These are phyloP conservation scores for Lagopus leucura DNA, from an alignment of 2,113 vertebrate species.

Conservation along the genomic window DNA sequence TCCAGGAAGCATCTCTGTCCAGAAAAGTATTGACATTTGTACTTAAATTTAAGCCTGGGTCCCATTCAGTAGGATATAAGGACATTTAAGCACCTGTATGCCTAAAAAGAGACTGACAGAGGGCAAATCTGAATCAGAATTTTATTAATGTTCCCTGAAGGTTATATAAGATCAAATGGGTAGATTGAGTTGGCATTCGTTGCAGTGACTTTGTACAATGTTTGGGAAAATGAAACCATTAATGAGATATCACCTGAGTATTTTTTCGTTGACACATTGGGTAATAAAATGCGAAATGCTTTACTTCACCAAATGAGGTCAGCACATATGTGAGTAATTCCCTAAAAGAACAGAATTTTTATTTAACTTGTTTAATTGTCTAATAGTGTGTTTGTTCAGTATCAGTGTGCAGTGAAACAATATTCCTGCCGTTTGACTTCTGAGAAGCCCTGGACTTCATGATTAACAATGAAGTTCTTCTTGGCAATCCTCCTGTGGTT, in stretches of 20 bases:
- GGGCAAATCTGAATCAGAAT: slow-evolving; percentile 53
- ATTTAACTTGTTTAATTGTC: slow-evolving; percentile 58
- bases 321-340: slow-evolving; percentile 16
- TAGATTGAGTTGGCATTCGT: slow-evolving; percentile 48
- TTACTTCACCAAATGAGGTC: slow-evolving; percentile 56
- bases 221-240: slow-evolving; percentile 65
- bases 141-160: slow-evolving; percentile 66
- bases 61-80: slow-evolving; percentile 39
- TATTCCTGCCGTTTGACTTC: neutral
- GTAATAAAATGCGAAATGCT: slow-evolving; percentile 54
- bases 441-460: neutral
- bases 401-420: neutral
- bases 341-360: slow-evolving; percentile 45
- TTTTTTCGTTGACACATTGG: slow-evolving; percentile 33
- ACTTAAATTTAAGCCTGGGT: slow-evolving; percentile 51
- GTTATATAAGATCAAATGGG: slow-evolving; percentile 53
- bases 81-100: slow-evolving; percentile 46
- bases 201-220: slow-evolving; percentile 53
- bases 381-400: slow-evolving; percentile 35
- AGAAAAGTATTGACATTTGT: slow-evolving; percentile 63
- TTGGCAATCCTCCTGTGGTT: neutral
- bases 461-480: neutral
- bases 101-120: slow-evolving; percentile 56
- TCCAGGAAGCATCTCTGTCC: slow-evolving; percentile 44
- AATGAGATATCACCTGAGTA: slow-evolving; percentile 50